Evolutionary conservation across 1,140 invertebrate genomes (phyloP).

Genomic region (Aleiodes sp.): DNA sequence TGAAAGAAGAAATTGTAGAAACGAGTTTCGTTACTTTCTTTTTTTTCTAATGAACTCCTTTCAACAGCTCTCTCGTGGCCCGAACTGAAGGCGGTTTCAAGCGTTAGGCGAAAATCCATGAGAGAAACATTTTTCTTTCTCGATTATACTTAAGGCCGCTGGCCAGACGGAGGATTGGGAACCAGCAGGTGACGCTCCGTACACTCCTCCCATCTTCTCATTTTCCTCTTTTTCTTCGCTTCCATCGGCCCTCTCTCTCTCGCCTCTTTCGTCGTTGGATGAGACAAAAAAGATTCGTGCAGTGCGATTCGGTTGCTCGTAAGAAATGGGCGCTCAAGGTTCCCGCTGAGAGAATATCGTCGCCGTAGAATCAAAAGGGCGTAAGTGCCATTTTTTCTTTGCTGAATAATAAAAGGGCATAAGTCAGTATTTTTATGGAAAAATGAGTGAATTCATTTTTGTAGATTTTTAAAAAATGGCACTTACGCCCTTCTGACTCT

Average conservation of each 20-base stretch:
- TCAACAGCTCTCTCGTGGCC: not conserved
- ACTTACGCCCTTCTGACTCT: no score
- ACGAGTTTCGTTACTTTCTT: constrained; percentile 6
- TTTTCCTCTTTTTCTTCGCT: constrained; percentile 35
- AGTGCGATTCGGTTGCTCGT: no score
- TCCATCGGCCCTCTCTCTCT: constrained; percentile 21
- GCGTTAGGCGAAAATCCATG: constrained; percentile 50
- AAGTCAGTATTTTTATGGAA: no score
- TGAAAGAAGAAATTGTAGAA: constrained; percentile 3
- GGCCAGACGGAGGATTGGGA: constrained; percentile 52
- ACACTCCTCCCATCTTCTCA: constrained; percentile 39
- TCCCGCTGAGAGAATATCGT: no score
- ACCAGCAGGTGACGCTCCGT: constrained; percentile 61
- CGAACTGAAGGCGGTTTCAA: constrained; percentile 34
- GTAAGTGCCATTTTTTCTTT: no score
- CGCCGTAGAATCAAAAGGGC: no score
- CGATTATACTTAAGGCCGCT: constrained; percentile 20
- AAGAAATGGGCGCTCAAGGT: no score
- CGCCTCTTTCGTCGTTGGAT: no score
- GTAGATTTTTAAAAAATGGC: no score
- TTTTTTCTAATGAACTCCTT: constrained; percentile 19
- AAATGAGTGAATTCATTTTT: no score
- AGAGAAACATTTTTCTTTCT: constrained; percentile 36
- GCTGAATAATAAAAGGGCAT: no score
- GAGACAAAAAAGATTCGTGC: no score